Evolutionary conservation across 1,140 invertebrate species (phyloP).

Genomic region (Lucilia sericata): DNA sequence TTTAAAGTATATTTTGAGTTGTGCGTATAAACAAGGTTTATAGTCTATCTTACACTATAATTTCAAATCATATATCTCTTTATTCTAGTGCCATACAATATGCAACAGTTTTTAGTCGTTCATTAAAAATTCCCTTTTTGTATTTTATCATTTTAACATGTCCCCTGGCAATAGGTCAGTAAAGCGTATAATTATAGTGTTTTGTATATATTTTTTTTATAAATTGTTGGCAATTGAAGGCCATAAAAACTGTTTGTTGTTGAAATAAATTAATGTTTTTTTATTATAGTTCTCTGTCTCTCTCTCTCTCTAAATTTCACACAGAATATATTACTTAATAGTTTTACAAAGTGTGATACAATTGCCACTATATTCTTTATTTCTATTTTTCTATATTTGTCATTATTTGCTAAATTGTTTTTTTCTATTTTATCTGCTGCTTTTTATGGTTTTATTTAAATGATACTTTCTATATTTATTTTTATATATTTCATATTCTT

Average conservation of each 20-base stretch:
- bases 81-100: too few relatives aligned
- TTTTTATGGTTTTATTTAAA: not conserved
- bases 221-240: conserved; percentile 40
- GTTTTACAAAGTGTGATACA: conserved; percentile 31
- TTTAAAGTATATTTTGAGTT: too few relatives aligned
- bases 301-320: not conserved
- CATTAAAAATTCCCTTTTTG: too few relatives aligned
- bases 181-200: conserved; percentile 30
- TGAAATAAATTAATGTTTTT: not conserved
- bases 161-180: not conserved
- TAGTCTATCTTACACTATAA: too few relatives aligned
- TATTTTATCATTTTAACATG: too few relatives aligned
- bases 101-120: too few relatives aligned
- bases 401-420: not conserved
- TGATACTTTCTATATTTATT: too few relatives aligned
- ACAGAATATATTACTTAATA: not conserved
- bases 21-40: too few relatives aligned
- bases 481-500: not conserved
- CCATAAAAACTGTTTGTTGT: not conserved
- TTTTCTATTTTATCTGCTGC: not conserved
- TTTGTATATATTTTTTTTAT: not conserved
- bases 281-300: not conserved
- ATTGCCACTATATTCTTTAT: conserved; percentile 9
- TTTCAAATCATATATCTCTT: too few relatives aligned
- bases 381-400: too few relatives aligned